Base-by-base conservation (phyloP, 2,888 invertebrate species). In the Diarsia brunnea region DNA sequence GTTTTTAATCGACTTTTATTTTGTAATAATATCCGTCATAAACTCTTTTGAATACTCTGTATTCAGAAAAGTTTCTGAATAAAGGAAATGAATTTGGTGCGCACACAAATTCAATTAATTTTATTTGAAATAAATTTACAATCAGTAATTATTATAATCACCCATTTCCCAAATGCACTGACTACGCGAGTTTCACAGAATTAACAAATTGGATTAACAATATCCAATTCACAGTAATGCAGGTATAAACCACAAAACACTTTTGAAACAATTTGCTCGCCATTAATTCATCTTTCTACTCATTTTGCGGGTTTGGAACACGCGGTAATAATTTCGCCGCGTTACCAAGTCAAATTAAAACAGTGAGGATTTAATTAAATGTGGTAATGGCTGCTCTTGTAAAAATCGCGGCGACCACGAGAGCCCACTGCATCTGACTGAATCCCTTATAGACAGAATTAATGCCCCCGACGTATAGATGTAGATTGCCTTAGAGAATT, bases 331-430 rank as follows among this genome's bases (percentile, higher is more conserved):
- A 94, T 94, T 94, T 90, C 80, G 87, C 85, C 83, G 87, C 92
- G 90, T 92, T 93, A 91, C 92, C 91, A 92, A 95, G 92, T 94
- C 93, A 95, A 95, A 95, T 95, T 95, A 95, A 95, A 95, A 94
- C 94, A 94, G 93, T 94, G 93, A 95, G 95, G 91, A 94, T 95
- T 95, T 93, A 95, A 95, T 95, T 95, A 94, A 95, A 95, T 94
- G 95, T 93, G 94, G 92, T 95, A 95, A 95, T 95, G 94, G 94
- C 91, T 89, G 90, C 94, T 92, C 92, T 93, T 93, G 93, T 90
- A 94, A 95, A 95, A 95, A 95, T 94, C 91, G 92, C 89, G 88
- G 90, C 90, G 87, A 86, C 75, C 81, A 78, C 79, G 88, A 92
- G 91, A 81, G 89, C 88, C 85, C 87, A 81, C 93, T 92, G 94